phyloP scores from a whole-genome alignment of 1,140 invertebrate species.

The Bombus haemorrhoidalis region DNA sequence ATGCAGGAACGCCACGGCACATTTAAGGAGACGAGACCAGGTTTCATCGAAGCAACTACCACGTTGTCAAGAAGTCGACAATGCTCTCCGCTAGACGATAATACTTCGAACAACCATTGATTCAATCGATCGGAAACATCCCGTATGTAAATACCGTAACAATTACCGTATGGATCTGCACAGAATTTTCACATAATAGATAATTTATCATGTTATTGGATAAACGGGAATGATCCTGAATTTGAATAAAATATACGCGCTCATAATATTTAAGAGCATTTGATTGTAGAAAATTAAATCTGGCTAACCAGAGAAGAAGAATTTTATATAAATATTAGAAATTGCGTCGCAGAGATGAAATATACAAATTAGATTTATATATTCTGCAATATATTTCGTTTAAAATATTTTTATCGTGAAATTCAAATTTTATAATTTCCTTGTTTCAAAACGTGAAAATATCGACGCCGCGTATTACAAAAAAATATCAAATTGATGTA shows the following conservation, averaged over 20 bases:
- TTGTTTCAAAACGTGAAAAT: no score
- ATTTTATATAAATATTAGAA: no score
- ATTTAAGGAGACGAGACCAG: conserved; percentile 32
- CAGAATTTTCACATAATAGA: background rate
- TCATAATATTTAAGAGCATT: background rate
- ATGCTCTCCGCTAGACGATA: background rate
- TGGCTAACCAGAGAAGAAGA: no score
- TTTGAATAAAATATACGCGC: background rate
- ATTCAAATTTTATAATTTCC: no score
- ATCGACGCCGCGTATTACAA: no score
- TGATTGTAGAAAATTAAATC: no score
- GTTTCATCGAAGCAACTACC: background rate
- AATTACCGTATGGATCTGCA: background rate
- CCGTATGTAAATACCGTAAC: background rate
- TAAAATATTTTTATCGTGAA: no score
- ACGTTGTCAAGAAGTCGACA: background rate
- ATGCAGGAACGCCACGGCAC: background rate
- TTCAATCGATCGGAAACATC: background rate
- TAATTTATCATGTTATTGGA: background rate
- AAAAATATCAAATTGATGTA: no score
- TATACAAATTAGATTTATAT: no score
- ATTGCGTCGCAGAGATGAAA: no score
- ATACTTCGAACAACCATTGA: background rate
- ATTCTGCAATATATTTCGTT: no score
- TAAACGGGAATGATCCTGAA: background rate